Base-by-base conservation (phyloP, 2,113 vertebrate species). In the Triplophysa tibetana region DNA sequence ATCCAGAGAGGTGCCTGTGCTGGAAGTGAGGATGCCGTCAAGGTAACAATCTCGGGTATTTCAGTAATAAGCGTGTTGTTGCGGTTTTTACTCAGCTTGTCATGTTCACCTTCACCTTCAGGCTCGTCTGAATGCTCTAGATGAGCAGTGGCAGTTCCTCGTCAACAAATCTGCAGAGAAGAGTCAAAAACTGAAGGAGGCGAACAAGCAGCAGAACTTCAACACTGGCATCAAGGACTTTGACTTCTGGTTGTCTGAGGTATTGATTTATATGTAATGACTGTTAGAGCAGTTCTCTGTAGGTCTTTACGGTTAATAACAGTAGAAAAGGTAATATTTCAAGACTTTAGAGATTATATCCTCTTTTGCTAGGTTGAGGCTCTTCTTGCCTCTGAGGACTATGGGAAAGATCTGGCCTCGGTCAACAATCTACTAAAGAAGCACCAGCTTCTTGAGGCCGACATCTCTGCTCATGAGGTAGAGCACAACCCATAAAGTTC, bases 141-240 rank as follows among this genome's bases (percentile, higher is more conserved):
- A 96, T n/a, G 97, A 99, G 77, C 98, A 99, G 82, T 99, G 98
- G 98, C 94, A 98, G 76, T 98, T 98, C 93, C 93, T 99, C 66
- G 98, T 99, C 24, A 95, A 96, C 87, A 99, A 99, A 77, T 99
- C 97, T 0, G 96, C 97, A 26, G 98, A 99, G 84, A 99, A 99
- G 91, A 99, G 97, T 87, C 98, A 99, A 89, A 99, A 99, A 70
- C 93, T 99, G 45, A 99, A 99, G 38, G 98, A 98, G 77, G 98
- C 98, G 75, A 99, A 99, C 90, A 98, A 96, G 78, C 97, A 99
- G 85, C 97, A 99, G 91, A 99, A 99, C 85, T 99, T 99, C 82
- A 99, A 99, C 90, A 99, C 97, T 0, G 98, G 98, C 24, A 99
- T 99, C 91, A 99, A 99, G 78, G 98, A 99, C 93, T 99, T 99